Conservation (phyloP, 2,113 vertebrate species). For the Ceyx margarethae region DNA sequence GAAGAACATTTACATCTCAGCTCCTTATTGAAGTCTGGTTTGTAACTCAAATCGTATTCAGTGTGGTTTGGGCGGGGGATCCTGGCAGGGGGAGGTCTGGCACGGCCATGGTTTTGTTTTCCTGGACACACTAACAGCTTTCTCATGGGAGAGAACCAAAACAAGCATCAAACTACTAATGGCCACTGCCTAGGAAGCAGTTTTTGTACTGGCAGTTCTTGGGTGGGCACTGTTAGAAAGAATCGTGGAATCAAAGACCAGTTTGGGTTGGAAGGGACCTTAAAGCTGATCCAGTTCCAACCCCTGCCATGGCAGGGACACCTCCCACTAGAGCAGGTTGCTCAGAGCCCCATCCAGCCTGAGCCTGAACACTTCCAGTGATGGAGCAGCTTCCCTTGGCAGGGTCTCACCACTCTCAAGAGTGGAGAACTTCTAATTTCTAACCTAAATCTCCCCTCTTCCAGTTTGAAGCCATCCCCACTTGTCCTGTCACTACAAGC, state of each 20-base stretch:
- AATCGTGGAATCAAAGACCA: background rate
- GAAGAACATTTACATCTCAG: background rate
- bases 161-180: background rate
- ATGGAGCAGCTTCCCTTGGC: too few relatives aligned
- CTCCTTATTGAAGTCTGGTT: background rate
- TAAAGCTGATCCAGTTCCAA: too few relatives aligned
- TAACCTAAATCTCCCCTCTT: too few relatives aligned
- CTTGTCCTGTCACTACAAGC: too few relatives aligned
- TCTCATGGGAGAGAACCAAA: background rate
- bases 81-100: background rate
- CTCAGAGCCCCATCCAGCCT: too few relatives aligned
- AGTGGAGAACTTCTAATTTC: too few relatives aligned
- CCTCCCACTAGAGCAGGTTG: too few relatives aligned
- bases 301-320: too few relatives aligned
- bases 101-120: background rate
- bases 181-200: background rate
- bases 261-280: too few relatives aligned
- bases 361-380: too few relatives aligned
- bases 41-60: background rate
- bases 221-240: background rate
- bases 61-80: background rate
- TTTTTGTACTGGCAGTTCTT: background rate
- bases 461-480: too few relatives aligned
- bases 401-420: too few relatives aligned
- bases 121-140: background rate